A percentile compares a stretch with the other conserved stretches of the same genome.
These are phyloP conservation scores for Epizoanthus rinbou DNA, from an alignment of 92 coral and sea anemone species.

Conservation along the genomic window DNA sequence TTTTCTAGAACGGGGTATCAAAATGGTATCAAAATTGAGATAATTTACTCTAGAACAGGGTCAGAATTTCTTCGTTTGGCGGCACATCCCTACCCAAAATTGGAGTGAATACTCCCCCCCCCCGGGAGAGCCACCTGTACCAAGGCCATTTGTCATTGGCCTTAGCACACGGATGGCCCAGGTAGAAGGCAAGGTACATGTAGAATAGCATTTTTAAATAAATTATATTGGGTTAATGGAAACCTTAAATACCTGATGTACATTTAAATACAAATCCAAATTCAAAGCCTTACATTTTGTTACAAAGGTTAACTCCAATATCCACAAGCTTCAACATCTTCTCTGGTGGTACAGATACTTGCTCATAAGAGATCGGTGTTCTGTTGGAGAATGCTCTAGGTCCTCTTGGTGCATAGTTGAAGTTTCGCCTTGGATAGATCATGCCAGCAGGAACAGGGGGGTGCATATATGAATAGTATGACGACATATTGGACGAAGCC, in stretches of 20 bases:
- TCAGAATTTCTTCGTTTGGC: too few species aligned
- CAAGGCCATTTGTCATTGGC: too few species aligned
- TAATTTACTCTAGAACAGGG: too few species aligned
- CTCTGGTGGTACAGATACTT: conserved; percentile 79
- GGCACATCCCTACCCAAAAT: too few species aligned
- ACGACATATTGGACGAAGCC: conserved; percentile 3
- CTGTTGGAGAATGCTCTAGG: conserved; percentile 13
- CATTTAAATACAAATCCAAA: neutral
- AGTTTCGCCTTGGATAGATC: conserved; percentile 48
- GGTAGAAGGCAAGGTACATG: too few species aligned
- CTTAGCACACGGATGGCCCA: too few species aligned
- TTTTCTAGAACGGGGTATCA: too few species aligned
- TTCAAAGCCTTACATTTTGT: conserved; percentile 81
- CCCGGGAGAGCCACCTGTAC: too few species aligned
- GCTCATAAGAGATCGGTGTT: conserved; percentile 69
- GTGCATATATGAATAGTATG: conserved; percentile 32
- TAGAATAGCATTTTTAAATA: too few species aligned
- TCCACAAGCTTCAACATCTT: conserved; percentile 77
- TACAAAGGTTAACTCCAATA: conserved; percentile 87
- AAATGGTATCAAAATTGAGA: too few species aligned
- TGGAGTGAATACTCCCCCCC: too few species aligned
- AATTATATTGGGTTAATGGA: neutral
- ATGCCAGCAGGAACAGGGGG: conserved; percentile 37
- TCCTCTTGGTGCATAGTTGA: conserved; percentile 25
- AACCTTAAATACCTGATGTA: neutral